Conservation (phyloP, 2,113 vertebrate species). For the Morone chrysops region DNA sequence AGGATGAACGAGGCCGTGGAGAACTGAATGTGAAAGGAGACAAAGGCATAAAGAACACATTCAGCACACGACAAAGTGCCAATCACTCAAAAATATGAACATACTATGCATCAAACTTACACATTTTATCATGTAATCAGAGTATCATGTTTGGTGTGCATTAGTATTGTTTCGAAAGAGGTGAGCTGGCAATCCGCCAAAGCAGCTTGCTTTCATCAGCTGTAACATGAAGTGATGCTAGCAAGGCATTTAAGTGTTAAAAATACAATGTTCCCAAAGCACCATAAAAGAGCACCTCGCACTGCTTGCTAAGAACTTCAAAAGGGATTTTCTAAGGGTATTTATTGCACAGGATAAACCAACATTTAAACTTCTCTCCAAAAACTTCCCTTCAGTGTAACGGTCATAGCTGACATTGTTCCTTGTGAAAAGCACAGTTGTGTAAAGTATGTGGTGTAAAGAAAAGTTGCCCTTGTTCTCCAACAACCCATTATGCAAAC, state of each 20-base stretch:
- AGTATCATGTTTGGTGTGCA: conserved; percentile 30
- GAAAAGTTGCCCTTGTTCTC: not conserved
- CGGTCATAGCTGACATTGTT: not conserved
- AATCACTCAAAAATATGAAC: conserved; percentile 57
- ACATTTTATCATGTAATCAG: conserved; percentile 22
- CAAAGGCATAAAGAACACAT: conserved; percentile 84
- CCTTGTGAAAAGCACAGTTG: not conserved
- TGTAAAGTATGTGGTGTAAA: not conserved
- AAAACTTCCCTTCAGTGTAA: not conserved
- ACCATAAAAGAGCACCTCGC: conserved; percentile 86
- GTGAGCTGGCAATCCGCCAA: conserved; percentile 47
- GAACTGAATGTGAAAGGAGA: conserved; percentile 90
- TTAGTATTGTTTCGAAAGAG: conserved; percentile 46
- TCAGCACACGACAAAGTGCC: conserved; percentile 73
- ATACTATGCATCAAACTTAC: conserved; percentile 44
- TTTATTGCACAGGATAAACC: conserved; percentile 12
- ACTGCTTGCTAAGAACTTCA: conserved; percentile 79
- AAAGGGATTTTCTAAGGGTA: not conserved
- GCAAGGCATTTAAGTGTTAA: conserved; percentile 54
- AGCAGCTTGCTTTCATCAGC: conserved; percentile 63
- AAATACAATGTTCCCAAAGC: conserved; percentile 78
- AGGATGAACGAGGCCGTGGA: conserved; percentile 88
- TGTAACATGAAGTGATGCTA: conserved; percentile 27
- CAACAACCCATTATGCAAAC: conserved; percentile 7
- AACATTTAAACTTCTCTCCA: conserved; percentile 14